Conservation (phyloP, 1,140 invertebrate species). For the Harlomillsia oculata region DNA sequence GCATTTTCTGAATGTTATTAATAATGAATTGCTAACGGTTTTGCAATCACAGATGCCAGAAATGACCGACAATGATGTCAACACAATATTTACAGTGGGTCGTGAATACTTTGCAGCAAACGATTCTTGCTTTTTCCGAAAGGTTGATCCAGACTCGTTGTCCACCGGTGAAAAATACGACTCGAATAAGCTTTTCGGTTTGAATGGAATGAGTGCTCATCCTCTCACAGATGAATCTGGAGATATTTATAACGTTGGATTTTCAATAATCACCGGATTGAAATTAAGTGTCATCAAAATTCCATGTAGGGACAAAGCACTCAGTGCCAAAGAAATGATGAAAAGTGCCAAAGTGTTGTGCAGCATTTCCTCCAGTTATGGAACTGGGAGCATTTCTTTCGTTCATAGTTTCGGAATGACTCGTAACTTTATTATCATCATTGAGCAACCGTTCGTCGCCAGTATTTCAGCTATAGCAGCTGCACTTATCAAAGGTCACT, state of each 20-base stretch:
- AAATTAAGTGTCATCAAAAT: constrained; percentile 38
- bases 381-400: constrained; percentile 40
- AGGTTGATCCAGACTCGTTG: constrained; percentile 16
- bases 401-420: constrained; percentile 50
- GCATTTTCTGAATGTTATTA: background rate
- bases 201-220: constrained; percentile 41
- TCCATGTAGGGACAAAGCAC: constrained; percentile 10
- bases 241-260: constrained; percentile 24
- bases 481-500: constrained; percentile 40
- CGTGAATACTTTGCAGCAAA: constrained; percentile 17
- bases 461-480: constrained; percentile 37
- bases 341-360: constrained; percentile 37
- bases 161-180: constrained; percentile 36
- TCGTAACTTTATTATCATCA: constrained; percentile 46
- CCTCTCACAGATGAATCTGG: constrained; percentile 32
- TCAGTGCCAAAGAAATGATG: constrained; percentile 26
- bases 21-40: background rate
- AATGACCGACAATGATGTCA: constrained; percentile 41
- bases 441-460: constrained; percentile 42
- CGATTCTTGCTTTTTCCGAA: constrained; percentile 17
- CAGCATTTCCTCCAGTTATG: constrained; percentile 40
- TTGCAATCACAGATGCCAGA: constrained; percentile 37
- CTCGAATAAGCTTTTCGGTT: constrained; percentile 34
- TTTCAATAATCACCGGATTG: constrained; percentile 29
- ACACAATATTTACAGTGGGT: constrained; percentile 40